phyloP scores from a whole-genome alignment of 2,797 vertebrate species.

The Spatula clypeata region DNA sequence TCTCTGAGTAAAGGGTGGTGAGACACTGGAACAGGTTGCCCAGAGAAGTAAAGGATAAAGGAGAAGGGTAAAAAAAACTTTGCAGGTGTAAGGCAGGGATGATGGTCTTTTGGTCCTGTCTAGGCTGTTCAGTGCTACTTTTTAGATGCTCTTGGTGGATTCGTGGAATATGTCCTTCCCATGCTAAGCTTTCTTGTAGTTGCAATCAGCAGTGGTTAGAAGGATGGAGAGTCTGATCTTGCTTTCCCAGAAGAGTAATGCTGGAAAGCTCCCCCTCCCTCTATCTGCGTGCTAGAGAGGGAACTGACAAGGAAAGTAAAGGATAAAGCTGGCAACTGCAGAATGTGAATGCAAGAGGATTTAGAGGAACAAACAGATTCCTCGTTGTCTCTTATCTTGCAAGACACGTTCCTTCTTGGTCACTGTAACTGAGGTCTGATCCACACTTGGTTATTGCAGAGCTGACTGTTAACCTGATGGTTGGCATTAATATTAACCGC shows the following conservation, averaged over 20 bases:
- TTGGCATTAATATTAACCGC: background rate
- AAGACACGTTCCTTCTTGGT: background rate
- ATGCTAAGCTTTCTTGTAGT: background rate
- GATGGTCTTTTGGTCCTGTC: background rate
- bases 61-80: background rate
- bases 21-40: too few species aligned
- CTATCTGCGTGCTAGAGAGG: background rate
- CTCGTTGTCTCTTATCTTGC: background rate
- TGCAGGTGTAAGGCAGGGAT: background rate
- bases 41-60: too few species aligned
- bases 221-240: background rate
- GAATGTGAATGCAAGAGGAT: background rate
- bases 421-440: background rate
- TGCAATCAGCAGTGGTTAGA: background rate
- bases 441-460: background rate
- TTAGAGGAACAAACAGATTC: background rate
- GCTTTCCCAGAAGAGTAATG: background rate
- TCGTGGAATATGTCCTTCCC: background rate
- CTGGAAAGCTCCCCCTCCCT: background rate
- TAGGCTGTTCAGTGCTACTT: background rate
- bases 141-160: background rate
- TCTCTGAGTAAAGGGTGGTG: too few species aligned
- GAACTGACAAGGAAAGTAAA: background rate
- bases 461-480: background rate
- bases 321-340: background rate